phyloP scores from a whole-genome alignment of 2,113 vertebrate species.

The Boleophthalmus pectinirostris region DNA sequence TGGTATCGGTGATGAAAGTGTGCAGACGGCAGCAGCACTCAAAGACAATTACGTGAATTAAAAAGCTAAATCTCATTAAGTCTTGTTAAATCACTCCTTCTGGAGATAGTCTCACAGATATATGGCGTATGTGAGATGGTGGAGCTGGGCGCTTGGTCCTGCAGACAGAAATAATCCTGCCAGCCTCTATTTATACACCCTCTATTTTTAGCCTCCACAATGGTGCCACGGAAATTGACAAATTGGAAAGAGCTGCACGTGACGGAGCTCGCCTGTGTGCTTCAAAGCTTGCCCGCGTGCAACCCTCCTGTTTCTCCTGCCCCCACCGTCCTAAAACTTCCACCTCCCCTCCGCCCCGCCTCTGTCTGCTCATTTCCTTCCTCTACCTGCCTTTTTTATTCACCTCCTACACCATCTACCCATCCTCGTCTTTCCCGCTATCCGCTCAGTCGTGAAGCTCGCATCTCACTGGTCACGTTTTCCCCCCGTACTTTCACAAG shows the following conservation, averaged over 20 bases:
- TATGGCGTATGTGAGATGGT: not conserved
- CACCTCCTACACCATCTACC: slow-evolving; percentile 17
- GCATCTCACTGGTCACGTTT: slow-evolving; percentile 65
- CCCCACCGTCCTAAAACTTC: slow-evolving; percentile 8
- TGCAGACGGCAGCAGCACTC: not conserved
- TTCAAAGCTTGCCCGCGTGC: slow-evolving; percentile 4
- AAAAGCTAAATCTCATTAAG: not conserved
- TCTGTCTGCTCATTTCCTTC: slow-evolving; percentile 25
- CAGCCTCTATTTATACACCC: slow-evolving; percentile 54
- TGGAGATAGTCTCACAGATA: slow-evolving; percentile 5
- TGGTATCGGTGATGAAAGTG: not conserved
- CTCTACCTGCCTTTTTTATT: slow-evolving; percentile 39
- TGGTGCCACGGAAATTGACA: slow-evolving; percentile 89
- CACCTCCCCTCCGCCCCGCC: not conserved
- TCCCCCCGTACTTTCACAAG: slow-evolving; percentile 59
- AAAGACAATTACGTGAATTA: not conserved
- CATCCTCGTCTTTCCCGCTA: slow-evolving; percentile 2
- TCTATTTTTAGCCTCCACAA: slow-evolving; percentile 89
- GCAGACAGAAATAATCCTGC: slow-evolving; percentile 25
- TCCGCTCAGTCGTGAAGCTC: slow-evolving; percentile 57
- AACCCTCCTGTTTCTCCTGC: slow-evolving; percentile 18
- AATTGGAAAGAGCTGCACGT: slow-evolving; percentile 74
- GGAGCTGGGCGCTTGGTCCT: slow-evolving; percentile 14
- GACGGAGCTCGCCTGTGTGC: slow-evolving; percentile 37
- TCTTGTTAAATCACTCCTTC: slow-evolving; percentile 2